Base-by-base conservation (phyloP, 1,140 invertebrate species). In the Pachypsylla venusta region DNA sequence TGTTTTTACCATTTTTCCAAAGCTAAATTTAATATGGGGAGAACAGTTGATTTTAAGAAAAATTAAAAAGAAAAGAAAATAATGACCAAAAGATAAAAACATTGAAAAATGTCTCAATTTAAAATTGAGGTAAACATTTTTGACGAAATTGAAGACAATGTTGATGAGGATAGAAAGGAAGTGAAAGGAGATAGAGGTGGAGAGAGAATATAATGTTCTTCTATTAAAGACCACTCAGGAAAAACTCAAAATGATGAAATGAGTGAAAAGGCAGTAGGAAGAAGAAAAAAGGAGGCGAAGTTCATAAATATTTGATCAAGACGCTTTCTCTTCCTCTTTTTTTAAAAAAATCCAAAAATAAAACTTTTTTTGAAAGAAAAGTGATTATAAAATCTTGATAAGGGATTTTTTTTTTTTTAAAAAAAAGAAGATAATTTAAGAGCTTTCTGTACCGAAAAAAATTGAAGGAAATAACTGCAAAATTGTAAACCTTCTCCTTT, bases 141-240 rank as follows among this genome's bases (percentile, higher is more conserved):
- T n/a, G n/a, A n/a, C n/a, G n/a, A n/a, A n/a, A n/a, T n/a, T n/a
- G n/a, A n/a, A n/a, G n/a, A n/a, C n/a, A n/a, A n/a, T n/a, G n/a
- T n/a, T n/a, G n/a, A n/a, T 10, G 30, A 35, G 30, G 30, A n/a
- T 35, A 35, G 30, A 35, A 35, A 10, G 30, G 16, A 4, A 19
- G 42, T 19, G 4, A 19, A 48, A 22, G n/a, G 42, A n/a, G 42
- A 48, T n/a, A 10, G 42, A 48, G 42, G 16, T n/a, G 16, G 42
- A 4, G 16, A 3, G 42, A 5, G n/a, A n/a, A n/a, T n/a, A n/a
- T n/a, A n/a, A n/a, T n/a, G n/a, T n/a, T n/a, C n/a, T n/a, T n/a
- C n/a, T 48, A 48, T 48, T 48, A 48, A 48, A 48, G 42, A 48
- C 42, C 42, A 48, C 42, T 48, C 42, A 48, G 42, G n/a, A n/a